A percentile compares a stretch with the other conserved stretches of the same genome.
phyloP scores from a whole-genome alignment of 2,888 invertebrate genomes.

The Caradrina kadenii region DNA sequence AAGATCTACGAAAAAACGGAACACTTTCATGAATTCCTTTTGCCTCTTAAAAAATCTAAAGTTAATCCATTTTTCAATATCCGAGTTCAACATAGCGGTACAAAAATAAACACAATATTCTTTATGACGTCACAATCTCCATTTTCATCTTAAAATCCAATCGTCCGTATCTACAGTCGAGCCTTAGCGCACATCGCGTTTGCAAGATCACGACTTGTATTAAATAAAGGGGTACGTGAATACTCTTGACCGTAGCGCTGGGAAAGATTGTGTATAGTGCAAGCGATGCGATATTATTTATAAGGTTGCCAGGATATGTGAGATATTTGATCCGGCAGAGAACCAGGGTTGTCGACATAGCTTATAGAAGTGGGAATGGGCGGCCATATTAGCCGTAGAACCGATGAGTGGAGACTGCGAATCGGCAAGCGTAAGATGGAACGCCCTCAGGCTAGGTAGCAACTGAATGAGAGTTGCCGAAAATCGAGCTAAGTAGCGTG shows the following conservation, averaged over 20 bases:
- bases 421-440: too few relatives aligned
- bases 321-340: too few relatives aligned
- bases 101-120: slow-evolving; percentile 9
- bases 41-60: not conserved
- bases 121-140: slow-evolving; percentile 17
- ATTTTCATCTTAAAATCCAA: slow-evolving; percentile 20
- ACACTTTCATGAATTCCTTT: not conserved
- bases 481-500: too few relatives aligned
- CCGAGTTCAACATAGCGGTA: not conserved
- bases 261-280: not conserved
- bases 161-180: not conserved
- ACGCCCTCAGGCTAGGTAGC: too few relatives aligned
- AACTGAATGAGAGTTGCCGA: too few relatives aligned
- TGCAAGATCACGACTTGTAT: slow-evolving; percentile 12
- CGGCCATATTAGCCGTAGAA: too few relatives aligned
- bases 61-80: slow-evolving; percentile 8
- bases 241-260: slow-evolving; percentile 14
- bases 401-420: too few relatives aligned
- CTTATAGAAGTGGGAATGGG: too few relatives aligned
- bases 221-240: slow-evolving; percentile 8
- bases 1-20: too few relatives aligned
- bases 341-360: too few relatives aligned
- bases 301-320: too few relatives aligned
- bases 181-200: not conserved
- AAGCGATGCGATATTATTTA: not conserved